Evolutionary conservation across 2,797 vertebrate species (phyloP), one percentile per base, ranked within the genome.

Genomic region (Macrochelys suwanniensis): DNA sequence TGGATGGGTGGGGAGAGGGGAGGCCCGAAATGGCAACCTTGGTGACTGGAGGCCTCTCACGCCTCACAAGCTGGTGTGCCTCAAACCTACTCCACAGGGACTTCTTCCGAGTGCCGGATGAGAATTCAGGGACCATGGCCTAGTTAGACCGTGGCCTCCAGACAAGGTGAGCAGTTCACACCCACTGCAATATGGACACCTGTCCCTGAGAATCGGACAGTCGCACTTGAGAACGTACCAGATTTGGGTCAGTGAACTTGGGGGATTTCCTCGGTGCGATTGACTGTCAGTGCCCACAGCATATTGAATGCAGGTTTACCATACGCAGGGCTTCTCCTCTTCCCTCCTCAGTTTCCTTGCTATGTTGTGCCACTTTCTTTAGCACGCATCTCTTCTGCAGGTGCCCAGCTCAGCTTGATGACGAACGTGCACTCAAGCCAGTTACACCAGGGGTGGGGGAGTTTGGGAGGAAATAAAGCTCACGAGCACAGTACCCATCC

Each of bases 1-100:
- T 31, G 74, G 74, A 8, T 15, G 5, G 17, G 0, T 5, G 7
- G 13, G 0, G 1, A 42, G 21, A 16, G 26, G 76, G 0, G 1
- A 23, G 19, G 45, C 15, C 25, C 4, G 4, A 15, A 49, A 31
- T 5, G 74, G 49, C 7, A 10, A 26, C 26, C 4, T 31, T 49
- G 11, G 45, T 1, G 11, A 49, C 10, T 10, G 26, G 49, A 28
- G 4, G 45, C 13, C 74, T 15, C 7, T 47, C 26, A 3, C 26
- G 23, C 65, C 42, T 21, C 10, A 25, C n/a, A 7, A 31, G 74
- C 71, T 26, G 4, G 42, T 47, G 7, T 77, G 26, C 26, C n/a
- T 49, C 42, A 28, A 26, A 45, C 28, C 74, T 77, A 5, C 13
- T 31, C 28, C 74, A 31, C 42, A 8, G 68, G 42, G 47, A 31